These are phyloP conservation scores for Loripinus fragilis DNA, from an alignment of 2,888 invertebrate genomes.

Conservation along the genomic window DNA sequence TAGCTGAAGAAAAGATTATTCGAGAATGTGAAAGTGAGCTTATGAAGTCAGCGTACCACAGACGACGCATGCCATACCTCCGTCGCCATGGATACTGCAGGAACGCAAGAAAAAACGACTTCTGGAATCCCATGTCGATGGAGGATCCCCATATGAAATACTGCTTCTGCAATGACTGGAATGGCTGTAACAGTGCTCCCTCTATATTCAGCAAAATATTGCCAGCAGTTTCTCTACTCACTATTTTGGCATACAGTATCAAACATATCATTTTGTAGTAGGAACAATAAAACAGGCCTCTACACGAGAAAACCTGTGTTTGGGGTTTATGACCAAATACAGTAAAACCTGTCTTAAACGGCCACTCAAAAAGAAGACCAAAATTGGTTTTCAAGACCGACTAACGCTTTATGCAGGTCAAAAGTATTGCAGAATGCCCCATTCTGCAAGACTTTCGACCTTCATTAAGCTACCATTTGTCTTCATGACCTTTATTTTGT, in stretches of 20 bases:
- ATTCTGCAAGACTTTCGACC: no score
- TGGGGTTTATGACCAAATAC: no score
- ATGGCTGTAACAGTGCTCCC: conserved; percentile 80
- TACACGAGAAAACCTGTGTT: no score
- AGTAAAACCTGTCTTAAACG: no score
- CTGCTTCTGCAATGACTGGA: conserved; percentile 83
- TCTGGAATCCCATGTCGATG: conserved; percentile 70
- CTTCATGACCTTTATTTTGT: no score
- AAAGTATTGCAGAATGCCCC: no score
- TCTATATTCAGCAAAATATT: conserved; percentile 28
- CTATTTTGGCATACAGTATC: neutral
- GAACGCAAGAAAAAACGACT: conserved; percentile 80
- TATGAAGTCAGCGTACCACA: conserved; percentile 75
- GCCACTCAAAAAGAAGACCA: no score
- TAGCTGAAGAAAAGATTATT: conserved; percentile 80
- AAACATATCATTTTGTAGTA: conserved; percentile 1
- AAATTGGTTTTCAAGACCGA: no score
- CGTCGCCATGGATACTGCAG: conserved; percentile 83
- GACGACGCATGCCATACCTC: conserved; percentile 80
- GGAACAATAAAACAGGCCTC: neutral
- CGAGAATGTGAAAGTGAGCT: conserved; percentile 81
- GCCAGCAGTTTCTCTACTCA: conserved; percentile 49
- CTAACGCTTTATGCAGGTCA: no score
- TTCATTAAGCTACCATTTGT: no score
- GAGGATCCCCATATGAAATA: conserved; percentile 75